A percentile compares a stretch with the other conserved stretches of the same genome.
phyloP scores from a whole-genome alignment of 2,888 invertebrate species.

The Steinernema carpocapsae region DNA sequence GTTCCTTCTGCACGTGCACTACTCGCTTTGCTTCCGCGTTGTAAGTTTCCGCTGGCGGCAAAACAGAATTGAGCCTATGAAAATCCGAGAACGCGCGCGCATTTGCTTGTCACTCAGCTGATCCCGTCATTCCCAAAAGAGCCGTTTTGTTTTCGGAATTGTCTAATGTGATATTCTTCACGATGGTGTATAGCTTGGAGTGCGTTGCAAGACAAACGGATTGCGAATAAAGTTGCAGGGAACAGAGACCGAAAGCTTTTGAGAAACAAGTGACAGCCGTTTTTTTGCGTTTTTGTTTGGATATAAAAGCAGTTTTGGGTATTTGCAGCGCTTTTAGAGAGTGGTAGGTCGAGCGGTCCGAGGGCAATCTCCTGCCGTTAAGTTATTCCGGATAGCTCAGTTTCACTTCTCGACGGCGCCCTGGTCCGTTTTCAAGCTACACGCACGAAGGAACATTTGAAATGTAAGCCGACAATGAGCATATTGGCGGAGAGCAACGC shows the following conservation, averaged over 20 bases:
- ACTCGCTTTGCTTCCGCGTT: not conserved
- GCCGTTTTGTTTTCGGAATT: conserved; percentile 30
- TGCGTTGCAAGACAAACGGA: not conserved
- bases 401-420: no score
- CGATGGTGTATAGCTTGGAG: conserved; percentile 12
- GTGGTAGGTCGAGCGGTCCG: no score
- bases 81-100: not conserved
- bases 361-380: no score
- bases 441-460: not conserved
- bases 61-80: not conserved
- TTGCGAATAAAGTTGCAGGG: no score
- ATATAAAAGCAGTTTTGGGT: no score
- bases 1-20: no score
- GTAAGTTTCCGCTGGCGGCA: not conserved
- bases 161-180: conserved; percentile 26
- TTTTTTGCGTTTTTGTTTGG: no score
- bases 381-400: no score
- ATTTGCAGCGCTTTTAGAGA: no score
- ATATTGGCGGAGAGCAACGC: not conserved
- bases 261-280: no score
- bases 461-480: conserved; percentile 6
- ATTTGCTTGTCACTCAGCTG: not conserved
- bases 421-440: no score
- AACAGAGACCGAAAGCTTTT: no score
- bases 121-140: conserved; percentile 20